A percentile compares a stretch with the other conserved stretches of the same genome.
phyloP scores from a whole-genome alignment of 1,140 invertebrate genomes.

The Hyles euphorbiae region DNA sequence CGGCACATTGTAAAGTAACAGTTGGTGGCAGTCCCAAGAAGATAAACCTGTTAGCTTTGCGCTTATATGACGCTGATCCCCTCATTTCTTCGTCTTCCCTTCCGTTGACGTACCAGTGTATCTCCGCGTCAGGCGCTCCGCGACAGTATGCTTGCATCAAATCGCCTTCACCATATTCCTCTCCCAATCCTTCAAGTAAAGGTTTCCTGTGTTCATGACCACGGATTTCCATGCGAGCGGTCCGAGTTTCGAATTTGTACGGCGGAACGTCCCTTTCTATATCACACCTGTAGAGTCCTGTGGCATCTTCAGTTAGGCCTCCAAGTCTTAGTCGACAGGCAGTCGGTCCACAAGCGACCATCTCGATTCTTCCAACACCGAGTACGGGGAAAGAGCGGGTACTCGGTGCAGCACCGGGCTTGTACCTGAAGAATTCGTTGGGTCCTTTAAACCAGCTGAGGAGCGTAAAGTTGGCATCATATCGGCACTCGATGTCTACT shows the following conservation, averaged over 20 bases:
- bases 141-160: slow-evolving; percentile 58
- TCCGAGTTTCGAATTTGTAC: slow-evolving; percentile 50
- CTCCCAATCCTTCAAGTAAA: slow-evolving; percentile 50
- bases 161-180: slow-evolving; percentile 51
- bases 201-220: slow-evolving; percentile 47
- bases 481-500: slow-evolving; percentile 61
- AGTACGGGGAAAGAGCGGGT: slow-evolving; percentile 56
- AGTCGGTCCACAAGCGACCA: slow-evolving; percentile 51
- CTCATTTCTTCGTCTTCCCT: slow-evolving; percentile 41
- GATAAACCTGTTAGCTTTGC: slow-evolving; percentile 39
- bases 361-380: slow-evolving; percentile 54
- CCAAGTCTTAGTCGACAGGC: slow-evolving; percentile 52
- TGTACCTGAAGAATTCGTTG: slow-evolving; percentile 64
- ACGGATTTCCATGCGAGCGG: slow-evolving; percentile 54
- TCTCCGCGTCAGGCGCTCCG: slow-evolving; percentile 44
- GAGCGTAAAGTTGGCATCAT: slow-evolving; percentile 65
- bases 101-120: slow-evolving; percentile 66
- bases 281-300: slow-evolving; percentile 61
- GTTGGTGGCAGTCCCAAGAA: slow-evolving; percentile 51
- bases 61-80: slow-evolving; percentile 39
- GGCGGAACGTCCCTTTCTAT: slow-evolving; percentile 57
- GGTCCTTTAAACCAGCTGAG: slow-evolving; percentile 66
- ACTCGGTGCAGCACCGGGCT: slow-evolving; percentile 50
- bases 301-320: slow-evolving; percentile 53
- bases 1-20: slow-evolving; percentile 61